Evolutionary conservation across 2,113 vertebrate genomes (phyloP).

Genomic region (Oryzias curvinotus): DNA sequence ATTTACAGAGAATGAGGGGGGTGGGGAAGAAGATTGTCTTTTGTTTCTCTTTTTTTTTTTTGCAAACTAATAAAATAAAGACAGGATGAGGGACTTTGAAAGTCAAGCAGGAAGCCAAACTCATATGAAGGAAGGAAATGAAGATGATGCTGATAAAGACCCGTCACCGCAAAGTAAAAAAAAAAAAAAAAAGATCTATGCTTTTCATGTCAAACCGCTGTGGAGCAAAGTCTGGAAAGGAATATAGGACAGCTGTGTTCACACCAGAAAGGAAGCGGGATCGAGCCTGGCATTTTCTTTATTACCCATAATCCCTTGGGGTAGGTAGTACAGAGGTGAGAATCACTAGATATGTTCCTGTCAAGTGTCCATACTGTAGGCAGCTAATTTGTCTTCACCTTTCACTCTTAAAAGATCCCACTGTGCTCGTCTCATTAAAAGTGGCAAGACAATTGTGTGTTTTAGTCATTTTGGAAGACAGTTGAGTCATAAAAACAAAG

Average conservation of each 20-base stretch:
- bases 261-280: slow-evolving; percentile 21
- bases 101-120: slow-evolving; percentile 6
- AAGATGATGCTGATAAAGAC: slow-evolving; percentile 4
- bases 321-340: slow-evolving; percentile 5
- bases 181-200: not conserved
- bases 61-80: slow-evolving; percentile 29
- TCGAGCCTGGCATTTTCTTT: slow-evolving; percentile 19
- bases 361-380: slow-evolving; percentile 9
- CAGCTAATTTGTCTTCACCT: slow-evolving; percentile 26
- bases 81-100: slow-evolving; percentile 22
- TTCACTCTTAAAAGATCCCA: too few species aligned
- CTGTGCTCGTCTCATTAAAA: too few species aligned
- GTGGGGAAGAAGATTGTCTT: slow-evolving; percentile 11
- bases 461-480: too few species aligned
- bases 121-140: slow-evolving; percentile 16
- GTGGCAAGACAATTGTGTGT: too few species aligned
- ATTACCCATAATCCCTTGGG: slow-evolving; percentile 22
- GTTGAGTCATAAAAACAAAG: too few species aligned
- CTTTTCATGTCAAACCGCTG: slow-evolving; percentile 3
- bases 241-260: slow-evolving; percentile 3
- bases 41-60: slow-evolving; percentile 3
- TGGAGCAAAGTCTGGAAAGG: not conserved
- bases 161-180: not conserved
- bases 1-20: slow-evolving; percentile 7
- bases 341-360: slow-evolving; percentile 28